Evolutionary conservation across 2,113 vertebrate species (phyloP), one percentile per base, ranked within the genome.

Genomic region (Leptobrachium ailaonicum): DNA sequence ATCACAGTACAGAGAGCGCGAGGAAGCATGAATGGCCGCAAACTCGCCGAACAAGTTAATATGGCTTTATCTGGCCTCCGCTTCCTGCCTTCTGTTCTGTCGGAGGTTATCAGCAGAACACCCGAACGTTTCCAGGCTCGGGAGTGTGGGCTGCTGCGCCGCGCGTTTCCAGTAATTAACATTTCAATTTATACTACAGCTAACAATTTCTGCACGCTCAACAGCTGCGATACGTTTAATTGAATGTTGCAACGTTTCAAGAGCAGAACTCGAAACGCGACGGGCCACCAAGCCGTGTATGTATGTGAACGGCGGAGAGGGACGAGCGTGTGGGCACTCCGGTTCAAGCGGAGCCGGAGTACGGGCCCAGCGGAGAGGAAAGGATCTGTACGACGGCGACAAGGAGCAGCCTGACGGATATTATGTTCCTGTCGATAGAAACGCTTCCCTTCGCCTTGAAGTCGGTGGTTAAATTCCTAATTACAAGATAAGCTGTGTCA

Each of bases 381-480:
- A 13, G 42, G 42, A 50, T 50, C 47, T 50, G 47, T 50, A 50
- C 4, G 67, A 13, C 4, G 41, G 11, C 6, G 67, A 32, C 20
- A 32, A 32, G 20, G 20, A 69, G 2, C 2, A 3, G 3, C 32
- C 63, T 66, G 63, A 66, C 40, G 63, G 63, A 2, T 40, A 50
- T 8, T 14, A 70, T 70, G 3, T 70, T 14, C 47, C 68, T 70
- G 68, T 70, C 68, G 47, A 47, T 50, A 70, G 4, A 50, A 50
- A 4, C 47, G 8, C 8, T 50, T 50, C 4, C 47, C 47, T 50
- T 8, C 47, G 47, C 47, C 47, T 50, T 5, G 47, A 50, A 50
- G 8, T 50, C 47, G 47, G 45, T 50, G 47, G 47, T 4, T 50
- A 50, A 50, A 50, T 5, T 50, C 47, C 47, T 50, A 50, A 50